Base-by-base conservation (phyloP, 2,113 vertebrate genomes). In the Origma solitaria region DNA sequence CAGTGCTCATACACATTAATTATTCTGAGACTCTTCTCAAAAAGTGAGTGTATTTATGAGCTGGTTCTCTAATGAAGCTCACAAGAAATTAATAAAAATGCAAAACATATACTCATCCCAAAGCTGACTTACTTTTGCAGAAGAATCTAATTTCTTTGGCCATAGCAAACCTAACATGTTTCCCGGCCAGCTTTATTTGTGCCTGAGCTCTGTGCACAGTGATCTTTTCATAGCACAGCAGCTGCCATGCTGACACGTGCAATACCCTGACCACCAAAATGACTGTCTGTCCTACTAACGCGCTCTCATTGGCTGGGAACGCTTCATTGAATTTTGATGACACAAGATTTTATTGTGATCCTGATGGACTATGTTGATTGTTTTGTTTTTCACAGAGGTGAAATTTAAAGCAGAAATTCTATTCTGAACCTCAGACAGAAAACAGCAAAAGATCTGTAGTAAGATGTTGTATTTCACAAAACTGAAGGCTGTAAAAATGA, bases 181-280 rank as follows among this genome's bases (percentile, higher is more conserved):
- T 95, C 65, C 77, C 81, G 45, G 58, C 22, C 88, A 75, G 72
- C 47, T 82, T 91, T 92, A 81, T 86, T 87, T 94, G 83, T 79
- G 77, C n/a, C 71, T 92, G 76, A 94, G 92, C 58, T 80, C 82
- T 86, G 24, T 75, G 44, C 72, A 94, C 88, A 91, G 94, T 76
- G 71, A 94, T 94, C 90, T 96, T 93, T 96, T 96, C 90, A 97
- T 47, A 91, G 97, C 92, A 94, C 92, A 96, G 93, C 92, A 94
- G 92, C 95, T 97, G 96, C 96, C 92, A 86, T 75, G 82, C 95
- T 90, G 90, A 95, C 92, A 95, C 73, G 47, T 57, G 92, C 88
- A 76, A 76, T 84, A 75, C 84, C 81, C 79, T 95, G 70, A 73
- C 58, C 68, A 95, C 93, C 92, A 95, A 96, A 95, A 97, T 88